Evolutionary conservation across 2,888 invertebrate genomes (phyloP), one percentile per base, ranked within the genome.

Genomic region (Hirudinaria manillensis): DNA sequence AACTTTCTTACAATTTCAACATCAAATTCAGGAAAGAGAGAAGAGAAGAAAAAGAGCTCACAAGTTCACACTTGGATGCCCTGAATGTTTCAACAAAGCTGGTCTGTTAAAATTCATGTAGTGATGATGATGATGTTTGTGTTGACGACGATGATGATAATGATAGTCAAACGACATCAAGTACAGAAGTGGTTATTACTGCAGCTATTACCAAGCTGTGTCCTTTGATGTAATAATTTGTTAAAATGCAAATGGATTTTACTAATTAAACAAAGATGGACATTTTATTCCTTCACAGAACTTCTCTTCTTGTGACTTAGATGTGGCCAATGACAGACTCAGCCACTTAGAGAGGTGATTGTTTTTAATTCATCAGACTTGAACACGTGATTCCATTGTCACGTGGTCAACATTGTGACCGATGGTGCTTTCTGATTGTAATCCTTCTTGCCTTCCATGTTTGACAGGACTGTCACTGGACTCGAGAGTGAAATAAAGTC

Each of bases 301-400:
- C 29, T 61, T 61, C 19, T 61, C 61, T 27, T 61, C 24, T 13
- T 24, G 24, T 61, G 61, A 61, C 61, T 61, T 61, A 61, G 61
- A 61, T 61, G 61, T 61, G 24, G 61, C 61, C 29, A 61, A 61
- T 61, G 29, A 29, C 61, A 61, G 61, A 61, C 61, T 61, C 24
- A 61, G 61, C n/a, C 29, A 61, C 13, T 61, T 61, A 61, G 61
- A 61, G 29, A 61, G 61, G 61, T 61, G n/a, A 7, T 1, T 45
- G 45, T 16, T 45, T 45, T 45, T 45, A 16, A 45, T 45, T 7
- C 45, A 16, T 16, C 45, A 45, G 10, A 4, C 45, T 45, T 45
- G 16, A 36, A 36, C 36, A 36, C 13, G 10, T 45, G 45, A 6
- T n/a, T n/a, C n/a, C n/a, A n/a, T n/a, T n/a, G n/a, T n/a, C n/a